Conservation (phyloP, 2,797 vertebrate species). For the Peromyscus attwateri region DNA sequence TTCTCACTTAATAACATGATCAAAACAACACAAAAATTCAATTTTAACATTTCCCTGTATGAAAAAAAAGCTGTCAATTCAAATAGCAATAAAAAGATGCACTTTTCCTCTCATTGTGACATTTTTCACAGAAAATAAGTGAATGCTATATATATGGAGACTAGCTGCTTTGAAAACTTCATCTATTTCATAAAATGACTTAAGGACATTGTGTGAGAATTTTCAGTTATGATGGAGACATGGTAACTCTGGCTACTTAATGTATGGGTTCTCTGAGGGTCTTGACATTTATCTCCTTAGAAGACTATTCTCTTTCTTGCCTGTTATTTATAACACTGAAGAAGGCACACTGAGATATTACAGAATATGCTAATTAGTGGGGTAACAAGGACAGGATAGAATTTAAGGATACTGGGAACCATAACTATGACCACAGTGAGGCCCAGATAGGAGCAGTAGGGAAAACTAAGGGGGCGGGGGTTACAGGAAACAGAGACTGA, state of each 20-base stretch:
- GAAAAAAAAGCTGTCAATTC: slow-evolving; percentile 30
- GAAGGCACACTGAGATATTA: slow-evolving; percentile 36
- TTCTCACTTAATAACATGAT: slow-evolving; percentile 56
- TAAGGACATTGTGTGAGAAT: slow-evolving; percentile 39
- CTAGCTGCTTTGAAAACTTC: slow-evolving; percentile 32
- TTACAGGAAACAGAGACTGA: neutral
- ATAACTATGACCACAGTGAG: neutral
- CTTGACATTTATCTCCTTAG: slow-evolving; percentile 75
- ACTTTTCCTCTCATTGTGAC: neutral
- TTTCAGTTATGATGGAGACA: neutral
- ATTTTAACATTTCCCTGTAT: neutral
- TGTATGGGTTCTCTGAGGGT: slow-evolving; percentile 49
- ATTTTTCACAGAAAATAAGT: slow-evolving; percentile 2
- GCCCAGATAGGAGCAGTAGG: neutral
- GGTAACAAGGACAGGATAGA: neutral
- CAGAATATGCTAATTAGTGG: neutral
- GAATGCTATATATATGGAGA: slow-evolving; percentile 19
- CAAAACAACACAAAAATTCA: neutral
- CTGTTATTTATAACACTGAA: slow-evolving; percentile 60
- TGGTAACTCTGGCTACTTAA: slow-evolving; percentile 15
- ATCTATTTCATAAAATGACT: slow-evolving; percentile 55
- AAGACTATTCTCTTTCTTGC: slow-evolving; percentile 69
- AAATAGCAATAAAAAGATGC: neutral
- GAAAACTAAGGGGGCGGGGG: neutral
- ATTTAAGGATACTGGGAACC: neutral